Conservation (phyloP, 1,140 invertebrate species). For the Armadillidium nasatum region DNA sequence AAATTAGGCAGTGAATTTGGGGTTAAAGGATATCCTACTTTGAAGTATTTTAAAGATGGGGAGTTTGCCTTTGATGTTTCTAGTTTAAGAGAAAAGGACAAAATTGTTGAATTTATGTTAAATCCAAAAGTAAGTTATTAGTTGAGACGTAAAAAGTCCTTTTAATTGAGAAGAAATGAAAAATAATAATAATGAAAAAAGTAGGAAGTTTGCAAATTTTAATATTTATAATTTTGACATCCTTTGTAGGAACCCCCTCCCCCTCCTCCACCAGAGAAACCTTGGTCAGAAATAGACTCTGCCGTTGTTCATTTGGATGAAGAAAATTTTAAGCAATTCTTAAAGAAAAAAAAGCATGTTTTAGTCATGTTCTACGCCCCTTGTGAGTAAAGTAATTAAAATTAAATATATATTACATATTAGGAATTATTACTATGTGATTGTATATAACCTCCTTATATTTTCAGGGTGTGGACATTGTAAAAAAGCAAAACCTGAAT, state of each 20-base stretch:
- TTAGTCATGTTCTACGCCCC: conserved; percentile 88
- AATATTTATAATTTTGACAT: no score
- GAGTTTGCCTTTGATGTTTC: conserved; percentile 68
- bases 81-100: conserved; percentile 66
- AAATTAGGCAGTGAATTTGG: conserved; percentile 62
- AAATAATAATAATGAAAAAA: no score
- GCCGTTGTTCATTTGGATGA: conserved; percentile 70
- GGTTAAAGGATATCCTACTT: conserved; percentile 76
- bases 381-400: conserved; percentile 51
- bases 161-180: no score
- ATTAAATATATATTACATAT: neutral
- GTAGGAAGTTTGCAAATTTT: no score
- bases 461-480: conserved; percentile 91
- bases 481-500: conserved; percentile 81
- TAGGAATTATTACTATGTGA: neutral
- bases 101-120: conserved; percentile 76
- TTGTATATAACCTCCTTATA: no score
- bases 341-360: conserved; percentile 67
- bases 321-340: conserved; percentile 62
- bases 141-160: no score
- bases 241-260: conserved; percentile 68
- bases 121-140: conserved; percentile 58
- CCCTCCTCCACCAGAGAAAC: conserved; percentile 68
- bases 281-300: conserved; percentile 64
- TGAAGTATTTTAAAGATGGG: conserved; percentile 73